Evolutionary conservation across 2,888 invertebrate genomes (phyloP), one percentile per base, ranked within the genome.

Genomic region (Molorchus minor): DNA sequence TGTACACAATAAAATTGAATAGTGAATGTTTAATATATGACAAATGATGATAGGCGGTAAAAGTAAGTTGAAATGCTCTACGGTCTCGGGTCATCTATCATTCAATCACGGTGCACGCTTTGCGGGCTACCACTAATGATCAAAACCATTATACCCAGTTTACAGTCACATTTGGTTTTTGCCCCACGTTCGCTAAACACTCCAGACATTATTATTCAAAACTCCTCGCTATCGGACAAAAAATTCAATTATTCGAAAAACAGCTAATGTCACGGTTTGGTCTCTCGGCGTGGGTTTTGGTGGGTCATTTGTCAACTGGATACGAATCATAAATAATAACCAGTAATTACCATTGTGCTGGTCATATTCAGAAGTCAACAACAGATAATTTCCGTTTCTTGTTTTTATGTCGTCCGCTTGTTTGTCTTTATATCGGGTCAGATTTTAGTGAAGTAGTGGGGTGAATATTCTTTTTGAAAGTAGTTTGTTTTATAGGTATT

Each of bases 71-170:
- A 67, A 68, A 65, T 65, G 47, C 56, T 56, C 47, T 45, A 64
- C 49, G 38, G 55, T 69, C 46, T 43, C 41, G 57, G 70, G 71
- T 71, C 73, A 76, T 76, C 74, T 75, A 76, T 77, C 77, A 77
- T 73, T 72, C 72, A 71, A 73, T 72, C 72, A 71, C 66, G 60
- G 70, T 66, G 65, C 55, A 62, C 58, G 49, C 54, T 67, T 67
- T 67, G 70, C 64, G 72, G 72, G 65, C 60, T 63, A 56, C 71
- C 70, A 66, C 74, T 75, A 75, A 75, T 73, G 74, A 74, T 71
- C 73, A 64, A 72, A 71, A 65, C 69, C 75, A 75, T 75, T 75
- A 75, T 71, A 70, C 64, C 62, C 64, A 64, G 65, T 52, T 62
- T 60, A 57, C 58, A 56, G 45, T 52, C 52, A 29, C 52, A 52